Conservation (phyloP, 1,140 invertebrate genomes). For the Pseudoatta argentina region DNA sequence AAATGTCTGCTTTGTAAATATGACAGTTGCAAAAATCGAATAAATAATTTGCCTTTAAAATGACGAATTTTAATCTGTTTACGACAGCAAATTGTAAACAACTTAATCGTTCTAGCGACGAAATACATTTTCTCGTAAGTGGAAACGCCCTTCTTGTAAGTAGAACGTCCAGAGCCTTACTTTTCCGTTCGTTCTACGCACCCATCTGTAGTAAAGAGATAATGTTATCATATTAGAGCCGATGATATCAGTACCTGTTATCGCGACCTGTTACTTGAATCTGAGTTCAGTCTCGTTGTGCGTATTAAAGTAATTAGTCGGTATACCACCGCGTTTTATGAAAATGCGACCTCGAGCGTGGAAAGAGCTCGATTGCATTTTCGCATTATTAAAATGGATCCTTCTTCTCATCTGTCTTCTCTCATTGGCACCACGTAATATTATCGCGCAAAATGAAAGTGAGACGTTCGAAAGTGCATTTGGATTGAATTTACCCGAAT, state of each 20-base stretch:
- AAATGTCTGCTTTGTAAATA: slow-evolving; percentile 74
- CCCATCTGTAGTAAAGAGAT: slow-evolving; percentile 73
- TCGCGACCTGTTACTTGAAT: slow-evolving; percentile 65
- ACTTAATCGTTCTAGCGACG: no score
- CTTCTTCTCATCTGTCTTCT: slow-evolving; percentile 14
- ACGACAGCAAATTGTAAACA: not conserved
- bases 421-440: not conserved
- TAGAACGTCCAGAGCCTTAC: slow-evolving; percentile 47
- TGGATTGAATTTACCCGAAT: slow-evolving; percentile 47
- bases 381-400: slow-evolving; percentile 18
- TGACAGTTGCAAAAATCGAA: slow-evolving; percentile 66
- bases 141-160: slow-evolving; percentile 51
- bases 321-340: not conserved
- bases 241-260: slow-evolving; percentile 77
- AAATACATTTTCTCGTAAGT: not conserved
- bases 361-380: slow-evolving; percentile 38
- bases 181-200: slow-evolving; percentile 42
- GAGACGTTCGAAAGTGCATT: slow-evolving; percentile 74
- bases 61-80: slow-evolving; percentile 17
- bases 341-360: slow-evolving; percentile 69
- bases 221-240: slow-evolving; percentile 75
- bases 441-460: slow-evolving; percentile 28
- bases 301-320: slow-evolving; percentile 66
- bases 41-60: slow-evolving; percentile 69
- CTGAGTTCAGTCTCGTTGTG: slow-evolving; percentile 67